Evolutionary conservation across 2,888 invertebrate genomes (phyloP), one percentile per base, ranked within the genome.

Genomic region (Sphaerophoria rueppellii): DNA sequence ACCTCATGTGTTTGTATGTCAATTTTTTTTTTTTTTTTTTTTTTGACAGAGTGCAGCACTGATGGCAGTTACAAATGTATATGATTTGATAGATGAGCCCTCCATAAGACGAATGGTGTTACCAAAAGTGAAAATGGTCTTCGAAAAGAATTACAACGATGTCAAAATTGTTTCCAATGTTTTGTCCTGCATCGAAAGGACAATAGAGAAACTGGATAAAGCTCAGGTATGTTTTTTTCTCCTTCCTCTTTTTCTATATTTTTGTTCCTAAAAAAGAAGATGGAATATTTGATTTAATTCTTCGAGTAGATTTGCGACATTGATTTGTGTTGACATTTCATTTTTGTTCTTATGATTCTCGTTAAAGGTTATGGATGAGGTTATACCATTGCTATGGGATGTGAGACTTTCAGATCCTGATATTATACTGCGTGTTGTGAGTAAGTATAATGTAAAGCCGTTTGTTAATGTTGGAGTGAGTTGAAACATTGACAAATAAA

Each of bases 331-430:
- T 76, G 67, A 74, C 61, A 63, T 69, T 76, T 58, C 35, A 35
- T 75, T 72, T 76, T 69, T 34, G 32, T 77, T 14, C 61, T 70
- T 69, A 52, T 60, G 69, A 63, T 79, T 81, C 58, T 75, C 50
- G 69, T 80, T 46, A 14, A 50, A 92, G 92, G 96, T 98, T 78
- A 94, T 97, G 88, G 98, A 98, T 89, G 96, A 97, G 89, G 96
- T 98, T 58, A 93, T 98, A 87, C 98, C 98, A 0, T 94, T 98
- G 87, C 93, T 99, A 43, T 95, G 96, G 89, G 96, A 96, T 88
- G 96, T 98, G 88, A 95, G 96, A 86, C 94, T 98, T 63, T 95
- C 95, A 87, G 98, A 98, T 91, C 96, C 98, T 7, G 96, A 97
- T 90, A 96, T 98, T 88, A 95, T 97, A 87, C 94, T 96, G 91